phyloP scores from a whole-genome alignment of 2,888 invertebrate species.

The Rotaria sp. region DNA sequence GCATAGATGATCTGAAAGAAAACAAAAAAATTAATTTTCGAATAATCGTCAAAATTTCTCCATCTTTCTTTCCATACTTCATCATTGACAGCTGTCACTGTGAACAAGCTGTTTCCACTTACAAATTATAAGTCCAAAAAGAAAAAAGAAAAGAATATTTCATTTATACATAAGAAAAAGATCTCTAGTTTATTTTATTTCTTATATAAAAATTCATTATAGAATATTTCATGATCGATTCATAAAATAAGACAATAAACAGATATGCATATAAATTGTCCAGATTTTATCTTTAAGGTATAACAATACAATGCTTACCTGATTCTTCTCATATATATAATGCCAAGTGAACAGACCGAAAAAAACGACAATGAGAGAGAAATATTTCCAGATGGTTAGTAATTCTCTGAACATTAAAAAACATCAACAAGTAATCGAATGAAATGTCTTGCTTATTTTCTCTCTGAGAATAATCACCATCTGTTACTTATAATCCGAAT shows the following conservation, averaged over 20 bases:
- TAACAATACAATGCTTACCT: not conserved
- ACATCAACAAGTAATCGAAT: not conserved
- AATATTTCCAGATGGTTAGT: not conserved
- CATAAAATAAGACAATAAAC: not conserved
- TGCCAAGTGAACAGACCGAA: not conserved
- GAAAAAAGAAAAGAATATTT: not conserved
- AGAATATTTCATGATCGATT: not conserved
- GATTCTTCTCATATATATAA: not conserved
- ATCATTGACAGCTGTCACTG: not conserved
- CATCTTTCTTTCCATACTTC: not conserved
- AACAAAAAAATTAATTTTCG: not conserved
- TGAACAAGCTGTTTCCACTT: conserved; percentile 7
- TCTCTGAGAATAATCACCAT: not conserved
- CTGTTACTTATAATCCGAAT: not conserved
- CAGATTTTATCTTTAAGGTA: not conserved
- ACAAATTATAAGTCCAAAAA: not conserved
- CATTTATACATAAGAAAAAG: not conserved
- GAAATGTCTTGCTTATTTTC: not conserved
- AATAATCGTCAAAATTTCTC: not conserved
- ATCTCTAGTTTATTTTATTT: too few relatives aligned
- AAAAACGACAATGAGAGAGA: not conserved
- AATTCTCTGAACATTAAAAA: conserved; percentile 2
- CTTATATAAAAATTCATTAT: too few relatives aligned
- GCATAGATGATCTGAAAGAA: not conserved
- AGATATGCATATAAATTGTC: not conserved